Evolutionary conservation across 1,140 invertebrate species (phyloP), one percentile per base, ranked within the genome.

Genomic region (Trachelipus rathkii): DNA sequence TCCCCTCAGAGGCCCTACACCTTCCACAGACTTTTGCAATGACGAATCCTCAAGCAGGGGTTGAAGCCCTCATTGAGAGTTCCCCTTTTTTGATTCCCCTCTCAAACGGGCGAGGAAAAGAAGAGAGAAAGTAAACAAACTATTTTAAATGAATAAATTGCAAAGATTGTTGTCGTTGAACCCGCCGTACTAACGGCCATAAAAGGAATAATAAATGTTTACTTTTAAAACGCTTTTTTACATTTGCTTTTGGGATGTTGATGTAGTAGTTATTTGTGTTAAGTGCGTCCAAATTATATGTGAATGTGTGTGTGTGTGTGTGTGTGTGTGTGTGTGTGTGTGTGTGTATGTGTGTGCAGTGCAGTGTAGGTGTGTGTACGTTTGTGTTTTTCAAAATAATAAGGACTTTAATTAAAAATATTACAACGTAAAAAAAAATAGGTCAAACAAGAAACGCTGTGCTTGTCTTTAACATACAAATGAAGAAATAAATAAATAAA

Each of bases 151-250:
- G 50, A 60, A 60, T 60, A 60, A 60, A 60, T 60, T 60, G 50
- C 50, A 60, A 60, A 60, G 50, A 60, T 60, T 60, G 50, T 60
- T 60, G 50, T 60, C 50, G 11, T 19, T 13, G 1, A 60, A 3
- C 11, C 50, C 11, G 19, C 1, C 50, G 11, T 3, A 60, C 50
- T 13, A 60, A 60, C 50, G 11, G 19, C 50, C 50, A 60, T 60
- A 60, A 4, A 60, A 60, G 50, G 50, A 60, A 60, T 60, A 60
- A 60, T 60, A 60, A 60, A 4, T 60, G 19, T 60, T n/a, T 60
- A 19, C 50, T 60, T 60, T 60, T 60, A 60, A 60, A 60, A 60
- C n/a, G 8, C 8, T 13, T 60, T 60, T 60, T 33, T 33, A 6
- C 50, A 15, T 60, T 60, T 60, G 50, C 50, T 60, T 60, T 60